Conservation (phyloP, 2,113 vertebrate genomes). For the Hoplias malabaricus region DNA sequence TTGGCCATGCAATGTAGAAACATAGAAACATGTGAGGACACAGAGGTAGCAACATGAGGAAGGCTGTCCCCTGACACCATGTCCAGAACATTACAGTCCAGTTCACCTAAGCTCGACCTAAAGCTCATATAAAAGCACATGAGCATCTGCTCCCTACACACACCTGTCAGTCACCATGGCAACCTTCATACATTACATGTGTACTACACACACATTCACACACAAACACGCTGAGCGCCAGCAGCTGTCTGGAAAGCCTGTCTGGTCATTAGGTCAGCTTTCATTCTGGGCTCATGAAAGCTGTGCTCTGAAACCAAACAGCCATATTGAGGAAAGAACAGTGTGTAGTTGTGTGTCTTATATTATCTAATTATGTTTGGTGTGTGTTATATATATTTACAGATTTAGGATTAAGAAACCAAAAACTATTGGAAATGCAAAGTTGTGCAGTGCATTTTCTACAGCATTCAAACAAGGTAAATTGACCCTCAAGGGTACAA, state of each 20-base stretch:
- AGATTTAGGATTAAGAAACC: too few relatives aligned
- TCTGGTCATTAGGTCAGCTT: constrained; percentile 10
- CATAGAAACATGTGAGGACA: not conserved
- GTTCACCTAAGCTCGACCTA: constrained; percentile 7
- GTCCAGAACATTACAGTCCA: constrained; percentile 18
- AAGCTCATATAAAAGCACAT: constrained; percentile 13
- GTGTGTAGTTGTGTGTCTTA: not conserved
- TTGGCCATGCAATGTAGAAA: too few relatives aligned
- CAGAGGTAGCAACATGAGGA: too few relatives aligned
- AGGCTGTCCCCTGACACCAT: not conserved
- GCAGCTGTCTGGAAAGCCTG: not conserved
- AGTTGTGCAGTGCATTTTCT: too few relatives aligned
- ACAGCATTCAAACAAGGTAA: too few relatives aligned
- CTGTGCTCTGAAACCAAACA: not conserved
- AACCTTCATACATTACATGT: not conserved
- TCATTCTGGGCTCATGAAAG: not conserved
- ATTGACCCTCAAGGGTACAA: too few relatives aligned
- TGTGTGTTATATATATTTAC: too few relatives aligned
- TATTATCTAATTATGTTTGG: too few relatives aligned
- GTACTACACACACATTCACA: not conserved
- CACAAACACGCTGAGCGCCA: not conserved
- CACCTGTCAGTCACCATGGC: constrained; percentile 6
- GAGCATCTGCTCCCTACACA: constrained; percentile 18
- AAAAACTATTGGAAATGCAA: too few relatives aligned
- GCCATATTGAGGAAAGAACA: not conserved